Evolutionary conservation across 2,113 vertebrate genomes (phyloP).

Genomic region (Clarias batrachus): DNA sequence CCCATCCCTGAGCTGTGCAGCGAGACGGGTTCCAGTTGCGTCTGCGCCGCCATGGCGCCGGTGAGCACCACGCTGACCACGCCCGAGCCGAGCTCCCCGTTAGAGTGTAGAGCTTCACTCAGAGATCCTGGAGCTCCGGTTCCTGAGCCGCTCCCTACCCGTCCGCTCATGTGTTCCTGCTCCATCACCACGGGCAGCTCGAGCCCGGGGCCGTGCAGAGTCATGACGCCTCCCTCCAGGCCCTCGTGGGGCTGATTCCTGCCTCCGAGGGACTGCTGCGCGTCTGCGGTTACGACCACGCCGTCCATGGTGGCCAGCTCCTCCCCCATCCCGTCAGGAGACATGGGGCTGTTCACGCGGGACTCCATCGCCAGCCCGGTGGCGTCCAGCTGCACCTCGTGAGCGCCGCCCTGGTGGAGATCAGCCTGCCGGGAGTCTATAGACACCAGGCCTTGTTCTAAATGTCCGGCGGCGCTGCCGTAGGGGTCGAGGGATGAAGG

Average conservation of each 20-base stretch:
- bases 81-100: conserved; percentile 82
- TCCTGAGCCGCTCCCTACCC: conserved; percentile 72
- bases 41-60: conserved; percentile 80
- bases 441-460: conserved; percentile 88
- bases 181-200: conserved; percentile 96
- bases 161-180: conserved; percentile 80
- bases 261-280: conserved; percentile 77
- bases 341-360: conserved; percentile 92
- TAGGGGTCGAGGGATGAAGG: conserved; percentile 88
- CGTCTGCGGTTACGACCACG: conserved; percentile 77
- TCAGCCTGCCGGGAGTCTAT: conserved; percentile 85
- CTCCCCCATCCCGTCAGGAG: conserved; percentile 87
- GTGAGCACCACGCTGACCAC: conserved; percentile 92
- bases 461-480: conserved; percentile 79
- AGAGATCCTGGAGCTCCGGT: conserved; percentile 79
- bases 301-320: conserved; percentile 84
- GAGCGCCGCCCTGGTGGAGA: conserved; percentile 83
- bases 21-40: conserved; percentile 82
- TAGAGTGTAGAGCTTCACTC: conserved; percentile 84
- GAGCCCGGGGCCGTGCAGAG: conserved; percentile 83
- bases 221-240: conserved; percentile 78
- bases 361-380: conserved; percentile 85
- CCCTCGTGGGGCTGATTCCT: conserved; percentile 81
- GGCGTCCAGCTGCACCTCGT: conserved; percentile 85
- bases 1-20: conserved; percentile 89